Base-by-base conservation (phyloP, 2,797 vertebrate species). In the Nannoperca australis region DNA sequence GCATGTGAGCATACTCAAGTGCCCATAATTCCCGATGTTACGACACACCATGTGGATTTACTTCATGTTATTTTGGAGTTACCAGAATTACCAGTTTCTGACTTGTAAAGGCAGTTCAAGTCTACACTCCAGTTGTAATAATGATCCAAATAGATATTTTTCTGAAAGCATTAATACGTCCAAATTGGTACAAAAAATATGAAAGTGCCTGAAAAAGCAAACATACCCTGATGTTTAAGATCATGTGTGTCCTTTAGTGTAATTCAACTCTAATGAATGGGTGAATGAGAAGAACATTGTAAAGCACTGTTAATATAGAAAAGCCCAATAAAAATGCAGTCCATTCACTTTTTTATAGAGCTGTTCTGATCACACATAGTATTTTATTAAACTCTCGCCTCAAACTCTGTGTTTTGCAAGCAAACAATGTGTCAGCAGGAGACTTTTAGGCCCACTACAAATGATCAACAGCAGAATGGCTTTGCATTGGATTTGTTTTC, bases 1-100 rank as follows among this genome's bases (percentile, higher is more conserved):
- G 34, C 54, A 60, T 34, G 22, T 32, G 40, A 22, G 47, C 14
- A 56, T 11, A 27, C 13, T 30, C 30, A 14, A 54, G 42, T 30
- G 32, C 14, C 36, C 34, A 47, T 45, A 36, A 54, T 58, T 59
- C 22, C 8, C 3, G 4, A 18, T 24, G n/a, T 4, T 27, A 22
- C 9, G 17, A 50, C 17, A 12, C 12, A 38, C 8, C 27, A 36
- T 42, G 15, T 22, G 32, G 32, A 42, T 4, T 49, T 30, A 20
- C 40, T 27, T 18, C 47, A 24, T 66, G 47, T 49, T 34, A 63
- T 27, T n/a, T 32, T 49, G 14, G 30, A 71, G 53, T 64, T 44
- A 65, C 5, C 18, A 18, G 34, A 36, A 73, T 54, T 47, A 51
- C 4, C 63, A 50, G n/a, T 30, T 51, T 71, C 22, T 34, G 15